Evolutionary conservation across 2,888 invertebrate genomes (phyloP).

Genomic region (Spisula subtruncata): DNA sequence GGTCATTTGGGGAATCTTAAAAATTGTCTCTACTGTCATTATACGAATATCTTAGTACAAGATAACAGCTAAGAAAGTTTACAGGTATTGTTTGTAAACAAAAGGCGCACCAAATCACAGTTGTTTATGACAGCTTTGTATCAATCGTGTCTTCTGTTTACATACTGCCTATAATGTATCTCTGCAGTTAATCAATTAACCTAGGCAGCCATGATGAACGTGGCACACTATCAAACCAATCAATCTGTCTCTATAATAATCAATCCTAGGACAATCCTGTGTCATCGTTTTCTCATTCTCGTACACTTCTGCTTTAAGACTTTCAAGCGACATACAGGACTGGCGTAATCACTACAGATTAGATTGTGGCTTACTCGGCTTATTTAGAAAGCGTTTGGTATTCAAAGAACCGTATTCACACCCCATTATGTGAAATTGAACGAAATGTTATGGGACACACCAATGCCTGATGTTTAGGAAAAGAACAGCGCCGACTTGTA

Average conservation of each 20-base stretch:
- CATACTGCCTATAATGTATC: neutral
- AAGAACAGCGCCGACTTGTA: too few relatives aligned
- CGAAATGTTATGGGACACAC: too few relatives aligned
- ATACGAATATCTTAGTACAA: too few relatives aligned
- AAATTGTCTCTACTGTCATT: too few relatives aligned
- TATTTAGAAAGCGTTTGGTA: neutral
- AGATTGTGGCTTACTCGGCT: neutral
- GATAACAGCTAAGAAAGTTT: too few relatives aligned
- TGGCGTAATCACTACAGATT: neutral
- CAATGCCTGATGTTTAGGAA: too few relatives aligned
- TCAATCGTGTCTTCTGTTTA: neutral
- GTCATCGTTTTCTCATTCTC: conserved; percentile 4
- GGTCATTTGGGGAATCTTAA: too few relatives aligned
- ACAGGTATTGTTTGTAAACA: too few relatives aligned
- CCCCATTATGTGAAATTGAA: neutral
- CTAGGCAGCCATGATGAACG: neutral
- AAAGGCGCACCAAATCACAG: too few relatives aligned
- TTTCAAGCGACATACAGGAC: neutral
- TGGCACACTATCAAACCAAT: neutral
- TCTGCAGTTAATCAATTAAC: conserved; percentile 8
- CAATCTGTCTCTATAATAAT: conserved; percentile 3
- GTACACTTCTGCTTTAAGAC: neutral
- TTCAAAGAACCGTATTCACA: neutral
- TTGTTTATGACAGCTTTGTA: too few relatives aligned
- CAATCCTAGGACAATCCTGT: neutral